Evolutionary conservation across 1,140 invertebrate genomes (phyloP).

Genomic region (Augochlora pura): DNA sequence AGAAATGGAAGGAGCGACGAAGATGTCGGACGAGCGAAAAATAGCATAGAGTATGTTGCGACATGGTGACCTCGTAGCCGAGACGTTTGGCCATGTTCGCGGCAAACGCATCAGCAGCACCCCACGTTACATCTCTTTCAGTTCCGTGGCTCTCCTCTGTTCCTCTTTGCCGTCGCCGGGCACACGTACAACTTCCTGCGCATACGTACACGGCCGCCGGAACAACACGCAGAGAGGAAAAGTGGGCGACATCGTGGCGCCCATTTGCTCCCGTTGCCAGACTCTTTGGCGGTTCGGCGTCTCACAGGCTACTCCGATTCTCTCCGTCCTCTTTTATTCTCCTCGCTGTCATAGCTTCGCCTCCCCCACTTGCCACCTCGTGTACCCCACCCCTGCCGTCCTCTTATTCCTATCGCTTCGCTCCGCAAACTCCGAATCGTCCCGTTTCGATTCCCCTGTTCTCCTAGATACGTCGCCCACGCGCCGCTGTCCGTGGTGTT

Average conservation of each 20-base stretch:
- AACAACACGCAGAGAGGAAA: slow-evolving; percentile 26
- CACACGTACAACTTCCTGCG: slow-evolving; percentile 1
- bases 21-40: slow-evolving; percentile 37
- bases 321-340: background rate
- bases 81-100: slow-evolving; percentile 54
- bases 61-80: slow-evolving; percentile 61
- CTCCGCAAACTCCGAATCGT: too few relatives aligned
- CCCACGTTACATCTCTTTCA: background rate
- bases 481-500: too few relatives aligned
- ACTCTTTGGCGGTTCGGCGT: slow-evolving; percentile 74
- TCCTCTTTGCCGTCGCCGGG: background rate
- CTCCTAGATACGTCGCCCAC: too few relatives aligned
- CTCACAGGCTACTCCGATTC: slow-evolving; percentile 63
- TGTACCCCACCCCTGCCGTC: too few relatives aligned
- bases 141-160: background rate
- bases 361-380: too few relatives aligned
- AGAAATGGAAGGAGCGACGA: background rate
- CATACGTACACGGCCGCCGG: background rate
- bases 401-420: too few relatives aligned
- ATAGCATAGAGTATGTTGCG: slow-evolving; percentile 53
- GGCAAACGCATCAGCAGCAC: slow-evolving; percentile 19
- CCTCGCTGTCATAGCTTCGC: background rate
- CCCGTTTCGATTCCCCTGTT: too few relatives aligned
- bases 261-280: slow-evolving; percentile 71
- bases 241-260: slow-evolving; percentile 67